phyloP scores from a whole-genome alignment of 2,888 invertebrate genomes.

The Tenodera sinensis region DNA sequence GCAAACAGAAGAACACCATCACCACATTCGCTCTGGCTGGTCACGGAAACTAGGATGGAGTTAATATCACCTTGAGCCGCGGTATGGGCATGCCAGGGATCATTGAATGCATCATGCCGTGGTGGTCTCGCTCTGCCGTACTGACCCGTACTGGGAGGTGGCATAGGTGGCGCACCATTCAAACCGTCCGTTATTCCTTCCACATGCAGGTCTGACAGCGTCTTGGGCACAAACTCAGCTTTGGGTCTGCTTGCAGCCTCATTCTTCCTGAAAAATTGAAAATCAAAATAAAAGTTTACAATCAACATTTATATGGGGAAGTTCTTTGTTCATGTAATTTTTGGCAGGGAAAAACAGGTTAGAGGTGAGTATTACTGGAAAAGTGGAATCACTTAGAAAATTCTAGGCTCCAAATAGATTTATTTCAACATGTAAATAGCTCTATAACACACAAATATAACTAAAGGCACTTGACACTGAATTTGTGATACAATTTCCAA shows the following conservation, averaged over 20 bases:
- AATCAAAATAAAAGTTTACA: neutral
- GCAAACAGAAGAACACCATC: neutral
- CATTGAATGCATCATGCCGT: slow-evolving; percentile 27
- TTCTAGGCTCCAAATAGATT: too few relatives aligned
- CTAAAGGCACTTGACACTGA: too few relatives aligned
- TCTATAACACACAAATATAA: too few relatives aligned
- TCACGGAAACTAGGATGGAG: neutral
- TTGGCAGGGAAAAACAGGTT: neutral
- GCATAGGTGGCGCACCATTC: slow-evolving; percentile 60
- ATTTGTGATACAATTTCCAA: too few relatives aligned
- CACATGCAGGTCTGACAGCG: slow-evolving; percentile 80
- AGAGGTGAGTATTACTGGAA: too few relatives aligned
- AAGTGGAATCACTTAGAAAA: too few relatives aligned
- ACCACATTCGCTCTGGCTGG: neutral
- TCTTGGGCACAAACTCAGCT: slow-evolving; percentile 87
- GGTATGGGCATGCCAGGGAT: slow-evolving; percentile 30
- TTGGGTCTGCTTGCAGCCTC: slow-evolving; percentile 87
- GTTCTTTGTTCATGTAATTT: slow-evolving; percentile 2
- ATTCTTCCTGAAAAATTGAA: slow-evolving; percentile 63
- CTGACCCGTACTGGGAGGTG: slow-evolving; percentile 34
- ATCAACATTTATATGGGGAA: neutral
- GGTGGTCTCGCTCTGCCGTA: slow-evolving; percentile 27
- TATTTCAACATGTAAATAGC: too few relatives aligned
- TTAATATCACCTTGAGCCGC: slow-evolving; percentile 10
- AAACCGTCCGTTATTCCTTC: slow-evolving; percentile 63